Percentiles rank a stretch among this genome's conserved stretches.
Conservation (phyloP, 2,113 vertebrate genomes). For the Sylvicapra grimmia region DNA sequence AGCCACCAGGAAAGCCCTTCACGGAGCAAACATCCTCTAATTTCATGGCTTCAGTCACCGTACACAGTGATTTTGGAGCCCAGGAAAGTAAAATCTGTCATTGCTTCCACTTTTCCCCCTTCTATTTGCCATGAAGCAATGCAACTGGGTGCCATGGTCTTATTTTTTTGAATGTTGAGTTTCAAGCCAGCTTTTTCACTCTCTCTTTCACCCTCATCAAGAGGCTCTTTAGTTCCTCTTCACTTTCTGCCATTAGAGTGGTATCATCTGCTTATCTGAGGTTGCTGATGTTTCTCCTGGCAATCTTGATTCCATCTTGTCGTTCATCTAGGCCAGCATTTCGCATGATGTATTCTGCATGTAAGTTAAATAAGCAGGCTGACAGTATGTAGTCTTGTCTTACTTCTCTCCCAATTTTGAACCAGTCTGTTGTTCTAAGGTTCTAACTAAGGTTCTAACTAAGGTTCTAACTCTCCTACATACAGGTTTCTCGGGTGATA, state of each 20-base stretch:
- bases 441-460: background rate
- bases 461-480: background rate
- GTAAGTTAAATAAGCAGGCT: background rate
- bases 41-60: background rate
- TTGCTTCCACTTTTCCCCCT: background rate
- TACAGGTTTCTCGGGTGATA: background rate
- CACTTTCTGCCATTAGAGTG: background rate
- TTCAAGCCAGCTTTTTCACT: background rate
- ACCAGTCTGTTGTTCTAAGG: background rate
- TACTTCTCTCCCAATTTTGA: background rate
- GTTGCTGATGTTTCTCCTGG: background rate
- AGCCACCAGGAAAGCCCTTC: background rate
- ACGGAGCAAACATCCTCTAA: background rate
- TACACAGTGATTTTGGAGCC: background rate
- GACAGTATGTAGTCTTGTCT: background rate
- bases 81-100: background rate
- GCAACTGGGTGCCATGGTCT: background rate
- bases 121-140: background rate
- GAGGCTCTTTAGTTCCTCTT: background rate
- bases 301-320: background rate
- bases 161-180: background rate
- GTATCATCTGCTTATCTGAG: background rate
- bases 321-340: background rate
- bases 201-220: background rate
- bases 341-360: background rate